Base-by-base conservation (phyloP, 1,140 invertebrate genomes). In the Zaprionus ornatus region DNA sequence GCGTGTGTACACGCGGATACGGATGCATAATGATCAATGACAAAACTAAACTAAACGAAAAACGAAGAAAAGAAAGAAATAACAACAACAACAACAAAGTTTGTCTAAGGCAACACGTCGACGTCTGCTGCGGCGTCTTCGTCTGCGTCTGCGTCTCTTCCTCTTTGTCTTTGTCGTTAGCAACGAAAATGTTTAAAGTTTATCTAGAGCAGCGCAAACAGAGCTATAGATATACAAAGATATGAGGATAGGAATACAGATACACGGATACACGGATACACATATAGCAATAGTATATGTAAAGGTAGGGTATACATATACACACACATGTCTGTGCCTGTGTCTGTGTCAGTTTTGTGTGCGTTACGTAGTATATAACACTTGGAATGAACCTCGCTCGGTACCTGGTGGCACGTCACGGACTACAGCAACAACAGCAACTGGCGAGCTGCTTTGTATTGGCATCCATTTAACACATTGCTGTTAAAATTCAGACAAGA, bases 401-500 rank as follows among this genome's bases (percentile, higher is more conserved):
- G 68, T 84, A 84, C 82, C 82, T 84, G 81, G 77, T 82, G 79
- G 70, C 70, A 71, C 48, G 69, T 77, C 50, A 69, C 61, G 37
- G 62, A 64, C 9, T 13, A 17, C 13, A 56, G 4, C 27, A 60
- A 42, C 60, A 50, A 54, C 25, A 25, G 21, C 60, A 70, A 63
- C 61, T 78, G 77, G 57, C 69, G 69, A 72, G 68, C 61, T 64
- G 77, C 76, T 79, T 75, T 88, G 78, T 88, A 88, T 88, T 90
- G 81, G 74, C 75, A 85, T 88, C 80, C 85, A 88, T 88, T 88
- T 88, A 88, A 90, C 85, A 88, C 85, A 48, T 88, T 90, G 85
- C 82, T 88, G 85, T 85, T 88, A 88, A 88, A 88, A 88, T 90
- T 85, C 79, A 81, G 81, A 84, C 81, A 90, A 88, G 81, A 88